phyloP scores from a whole-genome alignment of 2,113 vertebrate genomes.

The Nyctereutes procyonoides region DNA sequence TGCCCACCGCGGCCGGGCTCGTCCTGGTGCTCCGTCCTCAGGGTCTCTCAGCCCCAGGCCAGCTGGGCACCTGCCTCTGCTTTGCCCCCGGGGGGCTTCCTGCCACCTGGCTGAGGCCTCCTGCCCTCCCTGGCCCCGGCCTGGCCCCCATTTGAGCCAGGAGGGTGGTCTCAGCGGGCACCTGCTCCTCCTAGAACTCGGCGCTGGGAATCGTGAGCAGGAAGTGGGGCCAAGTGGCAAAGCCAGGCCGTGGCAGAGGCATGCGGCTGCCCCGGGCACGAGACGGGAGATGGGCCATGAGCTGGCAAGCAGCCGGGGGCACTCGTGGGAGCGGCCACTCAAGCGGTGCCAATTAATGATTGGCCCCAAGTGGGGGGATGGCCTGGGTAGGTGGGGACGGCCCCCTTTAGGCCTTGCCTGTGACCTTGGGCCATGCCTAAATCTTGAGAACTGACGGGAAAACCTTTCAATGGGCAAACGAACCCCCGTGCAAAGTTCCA shows the following conservation, averaged over 20 bases:
- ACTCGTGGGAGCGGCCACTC: constrained; percentile 15
- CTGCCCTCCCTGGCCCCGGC: not conserved
- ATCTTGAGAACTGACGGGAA: not conserved
- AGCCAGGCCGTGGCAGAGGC: not conserved
- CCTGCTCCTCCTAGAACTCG: not conserved
- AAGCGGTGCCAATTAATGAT: constrained; percentile 49
- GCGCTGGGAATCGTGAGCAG: not conserved
- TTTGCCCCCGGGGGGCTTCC: not conserved
- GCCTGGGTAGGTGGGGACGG: not conserved
- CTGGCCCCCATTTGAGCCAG: not conserved
- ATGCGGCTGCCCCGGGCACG: not conserved
- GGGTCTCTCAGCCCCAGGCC: not conserved
- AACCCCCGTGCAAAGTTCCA: not conserved
- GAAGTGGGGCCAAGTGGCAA: not conserved
- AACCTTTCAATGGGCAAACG: not conserved
- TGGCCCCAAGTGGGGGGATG: not conserved
- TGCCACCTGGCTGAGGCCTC: not conserved
- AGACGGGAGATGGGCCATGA: not conserved
- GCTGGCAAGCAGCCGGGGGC: constrained; percentile 59
- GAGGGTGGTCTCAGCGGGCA: not conserved
- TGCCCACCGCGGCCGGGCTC: not conserved
- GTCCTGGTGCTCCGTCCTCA: accelerated
- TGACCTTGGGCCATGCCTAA: constrained; percentile 30
- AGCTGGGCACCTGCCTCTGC: not conserved
- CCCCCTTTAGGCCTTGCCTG: not conserved